Conservation (phyloP, 2,797 vertebrate species). For the Buceros bicornis region DNA sequence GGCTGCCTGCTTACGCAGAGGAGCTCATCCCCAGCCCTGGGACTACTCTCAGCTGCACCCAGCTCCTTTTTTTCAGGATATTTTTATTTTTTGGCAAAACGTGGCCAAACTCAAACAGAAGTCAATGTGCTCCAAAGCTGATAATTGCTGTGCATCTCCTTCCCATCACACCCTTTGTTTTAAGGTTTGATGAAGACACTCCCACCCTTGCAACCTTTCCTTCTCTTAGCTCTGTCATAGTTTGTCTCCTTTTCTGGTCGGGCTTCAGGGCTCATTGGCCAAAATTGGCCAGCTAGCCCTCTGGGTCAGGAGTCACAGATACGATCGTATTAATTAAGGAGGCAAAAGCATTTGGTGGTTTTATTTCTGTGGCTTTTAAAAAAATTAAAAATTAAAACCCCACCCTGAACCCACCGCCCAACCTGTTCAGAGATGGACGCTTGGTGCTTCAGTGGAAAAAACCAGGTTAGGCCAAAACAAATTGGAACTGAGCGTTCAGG, state of each 20-base stretch:
- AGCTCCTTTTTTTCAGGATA: background rate
- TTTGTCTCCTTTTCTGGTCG: background rate
- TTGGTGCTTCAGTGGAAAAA: constrained; percentile 32
- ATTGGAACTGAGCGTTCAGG: constrained; percentile 5
- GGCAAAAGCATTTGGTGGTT: background rate
- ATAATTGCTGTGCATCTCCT: background rate
- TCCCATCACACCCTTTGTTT: background rate
- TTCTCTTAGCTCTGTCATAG: background rate
- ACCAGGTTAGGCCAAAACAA: constrained; percentile 62
- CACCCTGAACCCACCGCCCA: background rate
- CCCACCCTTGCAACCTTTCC: background rate
- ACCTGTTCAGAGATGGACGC: background rate
- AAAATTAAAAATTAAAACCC: background rate
- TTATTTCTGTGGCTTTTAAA: background rate
- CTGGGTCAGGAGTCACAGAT: background rate
- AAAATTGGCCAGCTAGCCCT: background rate
- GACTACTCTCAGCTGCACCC: background rate
- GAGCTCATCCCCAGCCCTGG: background rate
- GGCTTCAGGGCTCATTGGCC: background rate
- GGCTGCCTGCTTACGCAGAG: constrained; percentile 15
- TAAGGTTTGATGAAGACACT: background rate
- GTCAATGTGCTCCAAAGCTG: rapidly evolving
- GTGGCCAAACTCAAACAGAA: background rate
- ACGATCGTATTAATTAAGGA: background rate
- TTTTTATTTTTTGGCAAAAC: background rate